phyloP scores from a whole-genome alignment of 1,140 invertebrate genomes.

The Chrysoperla carnea region DNA sequence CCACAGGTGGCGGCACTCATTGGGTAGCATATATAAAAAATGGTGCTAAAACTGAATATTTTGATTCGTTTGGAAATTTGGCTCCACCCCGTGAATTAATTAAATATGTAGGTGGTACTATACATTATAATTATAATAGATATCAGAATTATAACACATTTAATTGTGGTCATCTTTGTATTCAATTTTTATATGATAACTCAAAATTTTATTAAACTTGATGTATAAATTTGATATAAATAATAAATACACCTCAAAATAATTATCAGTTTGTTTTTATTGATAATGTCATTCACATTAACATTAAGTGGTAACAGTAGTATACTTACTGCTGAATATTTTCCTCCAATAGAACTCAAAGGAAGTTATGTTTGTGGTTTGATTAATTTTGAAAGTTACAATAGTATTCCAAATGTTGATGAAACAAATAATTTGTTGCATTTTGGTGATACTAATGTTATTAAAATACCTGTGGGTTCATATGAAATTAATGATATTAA shows the following conservation, averaged over 20 bases:
- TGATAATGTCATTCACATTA: constrained; percentile 6
- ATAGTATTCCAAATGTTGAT: constrained; percentile 5
- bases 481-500: constrained; percentile 1
- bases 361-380: constrained; percentile 6
- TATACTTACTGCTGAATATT: too few relatives aligned
- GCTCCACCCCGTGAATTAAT: constrained; percentile 14
- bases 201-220: too few relatives aligned
- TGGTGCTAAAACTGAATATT: constrained; percentile 6
- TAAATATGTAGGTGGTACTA: constrained; percentile 8
- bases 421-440: constrained; percentile 5
- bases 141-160: not conserved
- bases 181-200: too few relatives aligned
- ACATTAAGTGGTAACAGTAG: constrained; percentile 13
- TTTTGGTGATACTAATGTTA: constrained; percentile 11
- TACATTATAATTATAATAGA: constrained; percentile 8
- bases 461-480: constrained; percentile 10
- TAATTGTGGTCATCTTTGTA: too few relatives aligned
- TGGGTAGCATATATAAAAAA: constrained; percentile 15
- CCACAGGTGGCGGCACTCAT: constrained; percentile 10
- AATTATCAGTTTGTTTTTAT: constrained; percentile 13
- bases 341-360: constrained; percentile 12
- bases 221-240: constrained; percentile 2
- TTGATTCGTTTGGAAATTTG: constrained; percentile 17
- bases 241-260: constrained; percentile 7
- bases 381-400: too few relatives aligned